These are phyloP conservation scores for Dolichoris vasculosae DNA, from an alignment of 1,140 invertebrate genomes.

Conservation along the genomic window DNA sequence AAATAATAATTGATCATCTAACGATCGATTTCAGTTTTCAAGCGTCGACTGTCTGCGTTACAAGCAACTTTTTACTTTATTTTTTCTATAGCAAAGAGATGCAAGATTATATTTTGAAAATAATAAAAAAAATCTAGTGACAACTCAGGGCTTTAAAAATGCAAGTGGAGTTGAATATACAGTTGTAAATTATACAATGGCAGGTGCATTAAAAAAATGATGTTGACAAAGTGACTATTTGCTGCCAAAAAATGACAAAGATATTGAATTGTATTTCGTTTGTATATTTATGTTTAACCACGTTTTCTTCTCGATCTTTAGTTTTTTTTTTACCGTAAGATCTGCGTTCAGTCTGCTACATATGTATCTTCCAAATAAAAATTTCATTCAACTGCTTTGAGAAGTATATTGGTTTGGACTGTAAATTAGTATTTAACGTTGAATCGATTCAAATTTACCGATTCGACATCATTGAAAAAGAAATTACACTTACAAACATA, in stretches of 20 bases:
- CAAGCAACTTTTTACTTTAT: constrained; percentile 38
- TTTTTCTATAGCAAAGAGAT: constrained; percentile 53
- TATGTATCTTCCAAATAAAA: constrained; percentile 69
- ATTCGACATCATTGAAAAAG: constrained; percentile 22
- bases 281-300: constrained; percentile 66
- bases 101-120: constrained; percentile 62
- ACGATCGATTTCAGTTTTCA: constrained; percentile 32
- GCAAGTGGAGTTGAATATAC: constrained; percentile 57
- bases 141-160: constrained; percentile 59
- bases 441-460: not conserved
- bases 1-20: constrained; percentile 28
- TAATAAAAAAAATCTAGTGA: constrained; percentile 53
- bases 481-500: too few species aligned
- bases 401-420: constrained; percentile 35
- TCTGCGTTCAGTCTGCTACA: constrained; percentile 57
- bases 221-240: constrained; percentile 41
- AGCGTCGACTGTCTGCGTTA: constrained; percentile 40
- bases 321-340: constrained; percentile 56
- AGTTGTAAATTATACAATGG: constrained; percentile 55
- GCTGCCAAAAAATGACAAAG: constrained; percentile 54
- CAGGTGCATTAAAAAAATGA: constrained; percentile 36
- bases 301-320: constrained; percentile 52
- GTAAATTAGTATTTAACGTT: constrained; percentile 28
- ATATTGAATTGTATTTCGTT: constrained; percentile 64
- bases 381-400: constrained; percentile 60